Base-by-base conservation (phyloP, 2,888 invertebrate species). In the Oscheius sp. region DNA sequence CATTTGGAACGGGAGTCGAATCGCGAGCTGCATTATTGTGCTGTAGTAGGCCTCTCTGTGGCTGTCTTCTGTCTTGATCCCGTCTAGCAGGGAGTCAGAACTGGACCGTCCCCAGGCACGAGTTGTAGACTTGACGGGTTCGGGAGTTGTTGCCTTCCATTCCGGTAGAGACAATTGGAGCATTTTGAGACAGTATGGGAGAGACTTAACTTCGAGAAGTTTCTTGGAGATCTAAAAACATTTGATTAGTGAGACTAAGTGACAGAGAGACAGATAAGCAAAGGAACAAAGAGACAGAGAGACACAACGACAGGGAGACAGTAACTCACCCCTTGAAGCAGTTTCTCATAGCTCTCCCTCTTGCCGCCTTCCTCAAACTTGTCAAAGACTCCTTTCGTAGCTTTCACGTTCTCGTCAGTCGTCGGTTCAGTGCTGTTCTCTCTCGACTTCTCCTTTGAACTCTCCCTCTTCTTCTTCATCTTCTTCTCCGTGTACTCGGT, bases 1-100 rank as follows among this genome's bases (percentile, higher is more conserved):
- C 73, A 76, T 51, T 13, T 76, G 76, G 5, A 53, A n/a, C 11
- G 72, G 76, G 32, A 73, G 68, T 3, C 63, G 51, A 11, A 65
- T 51, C 2, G 47, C 63, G 1, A 71, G 53, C 13, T 71, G 51
- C 55, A 66, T 72, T 2, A 73, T n/a, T 3, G 51, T 48, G 2
- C 57, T 35, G 29, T 68, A 35, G 55, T 55, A 68, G 42, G 35
- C 9, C 13, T 53, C 55, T n/a, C 55, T 55, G 2, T 48, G 21
- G 47, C 47, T 48, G 2, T 63, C 63, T 47, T 63, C 63, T 32
- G 63, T 10, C n/a, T 48, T 47, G 2, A n/a, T 11, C 7, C 9
- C n/a, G 29, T 63, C 63, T 0, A n/a, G 13, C 11, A 29, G 21
- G 10, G 29, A 21, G 11, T 63, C 21, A 9, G 47, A 47, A 13